phyloP scores from a whole-genome alignment of 2,113 vertebrate species.

The Ctenomys sociabilis region DNA sequence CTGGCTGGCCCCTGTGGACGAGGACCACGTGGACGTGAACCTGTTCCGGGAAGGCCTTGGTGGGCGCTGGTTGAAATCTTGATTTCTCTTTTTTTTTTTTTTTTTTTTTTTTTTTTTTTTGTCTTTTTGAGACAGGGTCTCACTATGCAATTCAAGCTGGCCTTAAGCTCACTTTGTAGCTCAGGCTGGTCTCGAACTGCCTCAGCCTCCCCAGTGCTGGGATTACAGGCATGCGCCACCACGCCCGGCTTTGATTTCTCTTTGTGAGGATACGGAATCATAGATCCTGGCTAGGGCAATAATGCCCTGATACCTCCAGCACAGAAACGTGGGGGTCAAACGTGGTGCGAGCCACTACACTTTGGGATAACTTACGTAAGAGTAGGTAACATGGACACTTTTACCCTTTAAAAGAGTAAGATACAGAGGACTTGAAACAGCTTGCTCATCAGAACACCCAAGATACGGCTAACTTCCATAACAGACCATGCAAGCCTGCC shows the following conservation, averaged over 20 bases:
- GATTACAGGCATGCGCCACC: no score
- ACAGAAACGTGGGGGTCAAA: not conserved
- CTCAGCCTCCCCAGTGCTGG: no score
- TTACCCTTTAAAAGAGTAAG: conserved; percentile 32
- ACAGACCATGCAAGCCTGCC: not conserved
- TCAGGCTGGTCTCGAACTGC: no score
- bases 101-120: no score
- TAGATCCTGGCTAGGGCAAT: not conserved
- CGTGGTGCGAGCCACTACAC: not conserved
- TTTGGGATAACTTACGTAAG: not conserved
- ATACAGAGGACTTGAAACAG: conserved; percentile 23
- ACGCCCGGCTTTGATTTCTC: no score
- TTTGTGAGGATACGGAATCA: not conserved
- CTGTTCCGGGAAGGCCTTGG: not conserved
- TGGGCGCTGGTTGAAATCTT: not conserved
- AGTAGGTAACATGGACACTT: not conserved
- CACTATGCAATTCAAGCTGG: no score
- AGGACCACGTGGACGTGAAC: not conserved
- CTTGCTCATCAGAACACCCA: conserved; percentile 20
- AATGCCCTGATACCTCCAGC: not conserved
- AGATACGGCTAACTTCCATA: not conserved
- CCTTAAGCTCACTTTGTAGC: no score
- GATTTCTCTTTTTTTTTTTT: no score
- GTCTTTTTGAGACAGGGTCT: no score
- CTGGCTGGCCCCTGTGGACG: not conserved